phyloP scores from a whole-genome alignment of 2,113 vertebrate genomes.

The Mionectes macconnelli region DNA sequence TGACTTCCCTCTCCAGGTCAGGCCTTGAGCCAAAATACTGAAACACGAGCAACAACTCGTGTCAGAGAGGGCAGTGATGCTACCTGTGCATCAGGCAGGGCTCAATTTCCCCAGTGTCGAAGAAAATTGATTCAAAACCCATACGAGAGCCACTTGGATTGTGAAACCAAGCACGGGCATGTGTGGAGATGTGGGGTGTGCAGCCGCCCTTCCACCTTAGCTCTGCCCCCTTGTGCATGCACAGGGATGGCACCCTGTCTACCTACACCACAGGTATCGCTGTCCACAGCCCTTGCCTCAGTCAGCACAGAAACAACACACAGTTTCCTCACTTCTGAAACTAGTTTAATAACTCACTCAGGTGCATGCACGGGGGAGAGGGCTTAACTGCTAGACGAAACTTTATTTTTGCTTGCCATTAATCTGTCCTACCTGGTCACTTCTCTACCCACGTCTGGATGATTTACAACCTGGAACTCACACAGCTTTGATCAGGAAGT shows the following conservation, averaged over 20 bases:
- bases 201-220: background rate
- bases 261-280: fast-evolving
- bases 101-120: fast-evolving
- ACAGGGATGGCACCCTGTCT: background rate
- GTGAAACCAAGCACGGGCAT: background rate
- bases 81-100: background rate
- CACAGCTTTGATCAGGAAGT: background rate
- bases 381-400: background rate
- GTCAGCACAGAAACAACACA: background rate
- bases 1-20: background rate
- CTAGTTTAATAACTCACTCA: background rate
- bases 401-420: background rate
- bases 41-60: fast-evolving
- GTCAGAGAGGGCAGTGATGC: fast-evolving
- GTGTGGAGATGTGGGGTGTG: background rate
- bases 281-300: background rate
- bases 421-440: background rate
- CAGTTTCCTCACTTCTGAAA: background rate
- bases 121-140: background rate
- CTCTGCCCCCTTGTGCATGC: background rate
- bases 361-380: fast-evolving
- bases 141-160: fast-evolving
- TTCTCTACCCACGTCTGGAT: background rate
- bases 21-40: background rate
- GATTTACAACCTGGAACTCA: background rate